Base-by-base conservation (phyloP, 2,113 vertebrate genomes). In the Pteropus alecto region DNA sequence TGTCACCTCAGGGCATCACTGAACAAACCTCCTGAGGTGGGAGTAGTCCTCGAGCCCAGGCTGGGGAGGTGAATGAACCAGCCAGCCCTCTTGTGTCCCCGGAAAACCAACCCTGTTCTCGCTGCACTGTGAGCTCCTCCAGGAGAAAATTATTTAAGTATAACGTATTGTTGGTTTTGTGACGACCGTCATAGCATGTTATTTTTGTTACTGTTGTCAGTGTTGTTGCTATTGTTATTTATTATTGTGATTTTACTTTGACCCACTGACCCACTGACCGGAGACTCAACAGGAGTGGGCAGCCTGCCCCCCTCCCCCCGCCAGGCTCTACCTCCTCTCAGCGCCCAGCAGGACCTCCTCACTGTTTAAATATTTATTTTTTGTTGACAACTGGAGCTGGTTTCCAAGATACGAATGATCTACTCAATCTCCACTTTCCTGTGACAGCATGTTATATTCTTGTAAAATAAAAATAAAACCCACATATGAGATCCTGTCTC, bases 281-380 rank as follows among this genome's bases (percentile, higher is more conserved):
- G 88, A 89, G 94, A 95, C 46, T 60, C 1, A 46, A 35, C 51
- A 1, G 92, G 95, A 84, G 71, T 38, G 8, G 90, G 65, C 61
- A 30, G 92, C 79, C 91, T 6, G 70, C 22, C 9, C 65, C 77
- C 60, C 24, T 78, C 63, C 15, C 78, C 67, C 87, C 28, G 28
- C 78, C 68, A 0, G 77, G 74, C 87, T 92, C 95, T 97, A 92
- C 95, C 97, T 98, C 97, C 13, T 16, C 77, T 71, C 56, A 63
- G 8, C 10, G 71, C 98, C 87, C 12, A 92, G 81, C 87, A 76
- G 91, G 89, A 87, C 82, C 67, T 81, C 94, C 86, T 93, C 96
- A 46, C 86, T 95, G 70, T 92, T 98, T 97, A 92, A 83, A 95
- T 98, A 98, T 98, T 98, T 98, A 96, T 98, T 98, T 98, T 96